Conservation (phyloP, 2,113 vertebrate genomes). For the Ophthalmolycus amberensis region DNA sequence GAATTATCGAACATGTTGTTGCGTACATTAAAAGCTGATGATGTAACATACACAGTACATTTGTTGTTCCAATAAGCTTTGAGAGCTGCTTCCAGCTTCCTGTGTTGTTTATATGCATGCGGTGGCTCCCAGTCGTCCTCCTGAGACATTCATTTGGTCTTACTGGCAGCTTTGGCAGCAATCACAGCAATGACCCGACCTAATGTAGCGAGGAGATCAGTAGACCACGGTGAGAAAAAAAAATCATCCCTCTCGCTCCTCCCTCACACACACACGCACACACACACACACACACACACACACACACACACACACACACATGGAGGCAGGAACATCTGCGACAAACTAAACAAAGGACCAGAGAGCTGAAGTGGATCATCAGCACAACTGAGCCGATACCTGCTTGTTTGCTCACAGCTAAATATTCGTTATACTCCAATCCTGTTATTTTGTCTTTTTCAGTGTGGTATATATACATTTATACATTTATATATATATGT, state of each 20-base stretch:
- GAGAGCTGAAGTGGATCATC: constrained; percentile 25
- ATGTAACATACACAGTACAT: too few relatives aligned
- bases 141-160: constrained; percentile 40
- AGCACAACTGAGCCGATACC: constrained; percentile 10
- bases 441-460: constrained; percentile 5
- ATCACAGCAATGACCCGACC: constrained; percentile 46
- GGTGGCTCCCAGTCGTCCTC: constrained; percentile 13
- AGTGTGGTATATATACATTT: background rate
- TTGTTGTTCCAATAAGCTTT: background rate
- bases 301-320: background rate
- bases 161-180: constrained; percentile 52
- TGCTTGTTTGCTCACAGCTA: constrained; percentile 21
- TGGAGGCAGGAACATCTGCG: constrained; percentile 39
- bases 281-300: background rate
- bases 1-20: background rate
- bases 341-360: constrained; percentile 42
- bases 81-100: background rate
- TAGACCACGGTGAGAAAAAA: constrained; percentile 32
- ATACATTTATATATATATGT: background rate
- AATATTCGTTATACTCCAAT: background rate
- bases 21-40: background rate
- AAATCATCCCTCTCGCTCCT: constrained; percentile 23
- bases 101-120: constrained; percentile 32
- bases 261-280: background rate
- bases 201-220: constrained; percentile 63